Evolutionary conservation across 2,113 vertebrate species (phyloP).

Genomic region (Glaucidium brasilianum): DNA sequence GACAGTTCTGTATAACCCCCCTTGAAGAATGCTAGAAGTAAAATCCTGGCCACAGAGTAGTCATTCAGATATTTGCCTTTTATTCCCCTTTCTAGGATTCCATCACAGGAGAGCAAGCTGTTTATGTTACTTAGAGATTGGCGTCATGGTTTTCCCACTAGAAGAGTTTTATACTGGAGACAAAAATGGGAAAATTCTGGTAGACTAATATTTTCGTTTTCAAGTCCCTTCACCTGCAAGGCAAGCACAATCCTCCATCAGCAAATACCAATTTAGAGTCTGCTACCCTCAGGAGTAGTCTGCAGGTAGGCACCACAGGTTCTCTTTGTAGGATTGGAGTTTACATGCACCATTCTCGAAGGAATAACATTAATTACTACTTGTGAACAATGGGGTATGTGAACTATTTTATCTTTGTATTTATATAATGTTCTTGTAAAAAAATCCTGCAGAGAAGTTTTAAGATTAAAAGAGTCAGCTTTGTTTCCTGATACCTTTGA

Average conservation of each 20-base stretch:
- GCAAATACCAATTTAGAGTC: neutral
- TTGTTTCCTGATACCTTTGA: neutral
- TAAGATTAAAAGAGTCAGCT: neutral
- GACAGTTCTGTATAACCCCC: neutral
- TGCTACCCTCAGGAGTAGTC: neutral
- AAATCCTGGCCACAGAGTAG: neutral
- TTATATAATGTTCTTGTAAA: neutral
- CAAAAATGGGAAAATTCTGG: neutral
- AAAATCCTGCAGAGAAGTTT: neutral
- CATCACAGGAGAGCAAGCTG: neutral
- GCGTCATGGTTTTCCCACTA: neutral
- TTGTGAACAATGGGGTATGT: neutral
- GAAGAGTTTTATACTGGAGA: neutral
- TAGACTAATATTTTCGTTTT: neutral
- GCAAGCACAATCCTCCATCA: neutral
- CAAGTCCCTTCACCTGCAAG: neutral
- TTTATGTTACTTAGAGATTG: neutral
- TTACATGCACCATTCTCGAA: neutral
- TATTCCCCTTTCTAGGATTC: neutral
- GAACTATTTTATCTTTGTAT: neutral
- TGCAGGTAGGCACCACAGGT: neutral
- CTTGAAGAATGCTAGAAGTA: neutral
- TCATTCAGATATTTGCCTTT: neutral
- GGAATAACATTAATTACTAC: neutral
- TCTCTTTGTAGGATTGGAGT: neutral